A percentile compares a stretch with the other conserved stretches of the same genome.
Evolutionary conservation across 2,113 vertebrate species (phyloP).

Genomic region (Rutilus rutilus): DNA sequence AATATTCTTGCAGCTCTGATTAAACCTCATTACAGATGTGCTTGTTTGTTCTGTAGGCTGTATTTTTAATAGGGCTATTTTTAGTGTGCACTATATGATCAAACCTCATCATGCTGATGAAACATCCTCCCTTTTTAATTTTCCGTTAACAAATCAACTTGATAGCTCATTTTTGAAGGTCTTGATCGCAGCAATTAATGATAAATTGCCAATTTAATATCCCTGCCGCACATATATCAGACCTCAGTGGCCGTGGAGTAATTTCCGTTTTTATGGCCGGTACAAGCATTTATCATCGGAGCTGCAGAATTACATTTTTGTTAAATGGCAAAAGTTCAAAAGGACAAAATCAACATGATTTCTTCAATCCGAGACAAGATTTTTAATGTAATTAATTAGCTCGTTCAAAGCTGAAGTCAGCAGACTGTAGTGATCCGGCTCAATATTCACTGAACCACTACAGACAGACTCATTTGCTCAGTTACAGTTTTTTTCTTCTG

Average conservation of each 20-base stretch:
- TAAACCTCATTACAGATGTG: not conserved
- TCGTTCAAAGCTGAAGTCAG: not conserved
- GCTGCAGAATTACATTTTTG: not conserved
- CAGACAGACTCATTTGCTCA: not conserved
- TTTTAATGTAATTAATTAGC: not conserved
- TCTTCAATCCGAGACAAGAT: not conserved
- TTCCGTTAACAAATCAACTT: not conserved
- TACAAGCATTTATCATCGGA: not conserved
- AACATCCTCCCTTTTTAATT: not conserved
- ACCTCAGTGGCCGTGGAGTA: not conserved
- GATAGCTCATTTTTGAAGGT: slow-evolving; percentile 3
- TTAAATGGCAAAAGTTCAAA: not conserved
- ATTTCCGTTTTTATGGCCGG: slow-evolving; percentile 21
- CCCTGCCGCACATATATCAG: slow-evolving; percentile 33
- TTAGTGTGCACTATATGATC: slow-evolving; percentile 10
- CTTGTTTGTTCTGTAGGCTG: not conserved
- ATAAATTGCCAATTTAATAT: slow-evolving; percentile 42
- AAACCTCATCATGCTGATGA: not conserved
- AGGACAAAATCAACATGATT: slow-evolving; percentile 10
- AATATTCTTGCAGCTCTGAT: not conserved
- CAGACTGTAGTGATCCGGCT: not conserved
- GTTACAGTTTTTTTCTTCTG: not conserved
- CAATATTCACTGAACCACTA: not conserved
- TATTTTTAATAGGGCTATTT: not conserved
- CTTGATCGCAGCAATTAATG: slow-evolving; percentile 22